Conservation (phyloP, 2,888 invertebrate species). For the Embidobia sp. region DNA sequence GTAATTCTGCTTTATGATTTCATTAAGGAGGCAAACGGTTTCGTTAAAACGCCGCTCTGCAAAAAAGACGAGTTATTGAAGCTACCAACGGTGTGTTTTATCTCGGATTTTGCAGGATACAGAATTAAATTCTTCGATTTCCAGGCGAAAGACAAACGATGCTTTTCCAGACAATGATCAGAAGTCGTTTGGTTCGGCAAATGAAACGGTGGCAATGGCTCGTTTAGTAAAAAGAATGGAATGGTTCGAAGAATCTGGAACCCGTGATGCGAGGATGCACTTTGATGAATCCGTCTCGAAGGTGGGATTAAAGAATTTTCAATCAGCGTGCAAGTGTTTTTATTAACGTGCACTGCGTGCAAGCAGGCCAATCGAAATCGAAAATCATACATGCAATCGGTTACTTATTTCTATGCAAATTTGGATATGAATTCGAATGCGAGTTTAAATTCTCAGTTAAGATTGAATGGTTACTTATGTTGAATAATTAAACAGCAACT, state of each 20-base stretch:
- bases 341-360: too few species aligned
- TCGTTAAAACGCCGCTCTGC: background rate
- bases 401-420: too few species aligned
- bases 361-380: too few species aligned
- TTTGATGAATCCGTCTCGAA: background rate
- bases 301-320: background rate
- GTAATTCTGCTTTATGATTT: constrained; percentile 16
- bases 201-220: too few species aligned
- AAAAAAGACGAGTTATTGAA: constrained; percentile 6
- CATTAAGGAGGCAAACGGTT: constrained; percentile 1
- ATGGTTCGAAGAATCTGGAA: too few species aligned
- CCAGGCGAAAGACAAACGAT: constrained; percentile 13
- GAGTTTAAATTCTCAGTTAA: too few species aligned
- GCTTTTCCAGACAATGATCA: constrained; percentile 13
- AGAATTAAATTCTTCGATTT: constrained; percentile 6
- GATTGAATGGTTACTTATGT: too few species aligned
- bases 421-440: too few species aligned
- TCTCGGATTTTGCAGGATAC: constrained; percentile 7
- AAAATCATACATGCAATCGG: too few species aligned
- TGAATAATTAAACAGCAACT: too few species aligned
- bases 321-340: background rate
- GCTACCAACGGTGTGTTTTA: constrained; percentile 3
- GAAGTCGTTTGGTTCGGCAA: constrained; percentile 6
- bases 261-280: background rate
- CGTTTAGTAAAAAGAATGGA: too few species aligned